A percentile compares a stretch with the other conserved stretches of the same genome.
Conservation (phyloP, 2,113 vertebrate species). For the Eulemur rufifrons region DNA sequence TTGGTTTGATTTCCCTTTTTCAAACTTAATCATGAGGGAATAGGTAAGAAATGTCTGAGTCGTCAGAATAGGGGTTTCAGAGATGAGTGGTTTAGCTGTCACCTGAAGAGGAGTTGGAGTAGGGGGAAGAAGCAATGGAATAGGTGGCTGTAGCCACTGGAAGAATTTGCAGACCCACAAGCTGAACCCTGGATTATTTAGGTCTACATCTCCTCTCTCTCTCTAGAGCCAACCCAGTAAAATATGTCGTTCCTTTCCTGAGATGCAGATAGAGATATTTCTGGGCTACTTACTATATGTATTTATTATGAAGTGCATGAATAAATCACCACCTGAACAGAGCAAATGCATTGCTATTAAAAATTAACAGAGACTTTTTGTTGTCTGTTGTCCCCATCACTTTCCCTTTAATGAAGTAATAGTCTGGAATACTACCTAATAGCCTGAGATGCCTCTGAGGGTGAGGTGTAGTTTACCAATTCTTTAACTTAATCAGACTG, state of each 20-base stretch:
- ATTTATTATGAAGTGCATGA: slow-evolving; percentile 79
- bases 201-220: not conserved
- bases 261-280: slow-evolving; percentile 63
- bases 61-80: not conserved
- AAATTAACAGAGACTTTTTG: slow-evolving; percentile 74
- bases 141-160: not conserved
- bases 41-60: not conserved
- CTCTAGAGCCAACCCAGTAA: slow-evolving; percentile 33
- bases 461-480: not conserved
- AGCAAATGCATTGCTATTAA: slow-evolving; percentile 75
- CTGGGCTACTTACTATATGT: slow-evolving; percentile 64
- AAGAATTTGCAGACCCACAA: not conserved
- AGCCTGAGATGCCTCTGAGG: not conserved
- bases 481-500: slow-evolving; percentile 21
- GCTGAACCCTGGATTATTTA: slow-evolving; percentile 21
- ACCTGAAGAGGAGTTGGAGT: not conserved
- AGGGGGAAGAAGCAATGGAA: not conserved
- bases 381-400: not conserved
- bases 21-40: not conserved
- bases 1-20: not conserved
- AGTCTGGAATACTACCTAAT: slow-evolving; percentile 25
- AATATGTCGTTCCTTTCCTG: slow-evolving; percentile 39
- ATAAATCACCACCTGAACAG: slow-evolving; percentile 81
- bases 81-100: not conserved
- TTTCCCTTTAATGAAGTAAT: slow-evolving; percentile 65